Evolutionary conservation across 1,140 invertebrate species (phyloP), one percentile per base, ranked within the genome.

Genomic region (Dryas iulia): DNA sequence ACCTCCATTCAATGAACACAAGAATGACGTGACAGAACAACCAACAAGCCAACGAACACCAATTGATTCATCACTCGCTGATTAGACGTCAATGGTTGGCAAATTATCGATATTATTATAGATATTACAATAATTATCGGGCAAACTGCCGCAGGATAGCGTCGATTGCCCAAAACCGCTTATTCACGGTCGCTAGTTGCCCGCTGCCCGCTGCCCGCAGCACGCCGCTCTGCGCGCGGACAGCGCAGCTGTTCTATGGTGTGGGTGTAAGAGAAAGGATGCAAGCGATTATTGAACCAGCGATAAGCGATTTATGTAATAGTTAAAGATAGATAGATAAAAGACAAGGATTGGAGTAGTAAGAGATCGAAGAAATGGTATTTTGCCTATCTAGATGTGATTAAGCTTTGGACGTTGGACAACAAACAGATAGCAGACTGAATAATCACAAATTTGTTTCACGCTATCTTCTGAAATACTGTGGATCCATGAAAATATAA

Each of bases 151-250:
- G 71, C 56, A 59, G 39, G 67, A 66, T 66, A 76, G 61, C 66
- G 76, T 54, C 77, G 79, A 81, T 81, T 82, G 86, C 69, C 79
- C 82, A 73, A 88, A 89, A 83, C 74, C 81, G 87, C 87, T 86
- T 87, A 87, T 84, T 90, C 87, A 90, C 82, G 74, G 71, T 69
- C 85, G 82, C 79, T 90, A 90, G 87, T 90, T 88, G 87, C 79
- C 82, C 76, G 53, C 39, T 35, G 33, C 33, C n/a, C 10, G 33
- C n/a, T 39, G 33, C 11, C 26, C 26, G 26, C 30, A 31, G 30
- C 11, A 31, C 30, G 5, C 11, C 5, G 5, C 5, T 31, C 21
- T 53, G 21, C 21, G 18, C 21, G 21, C 11, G 74, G 74, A 79
- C 77, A 77, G 79, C 57, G 73, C 83, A 86, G 81, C 83, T 87